phyloP scores from a whole-genome alignment of 2,888 invertebrate genomes.

The Orthosia gothica region DNA sequence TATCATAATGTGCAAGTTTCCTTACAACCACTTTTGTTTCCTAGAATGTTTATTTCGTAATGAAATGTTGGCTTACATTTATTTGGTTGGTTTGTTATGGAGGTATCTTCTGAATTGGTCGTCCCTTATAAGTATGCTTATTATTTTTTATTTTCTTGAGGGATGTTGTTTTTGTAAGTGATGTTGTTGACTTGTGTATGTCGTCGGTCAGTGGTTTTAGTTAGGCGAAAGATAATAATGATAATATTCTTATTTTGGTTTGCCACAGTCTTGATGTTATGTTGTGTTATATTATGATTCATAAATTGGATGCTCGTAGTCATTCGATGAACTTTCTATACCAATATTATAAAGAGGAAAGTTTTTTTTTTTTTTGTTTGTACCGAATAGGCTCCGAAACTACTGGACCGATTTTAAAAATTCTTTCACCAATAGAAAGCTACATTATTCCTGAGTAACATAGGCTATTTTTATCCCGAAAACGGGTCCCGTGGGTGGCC shows the following conservation, averaged over 20 bases:
- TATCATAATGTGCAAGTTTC: constrained; percentile 67
- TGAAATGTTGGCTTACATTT: constrained; percentile 48
- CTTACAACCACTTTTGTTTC: constrained; percentile 54
- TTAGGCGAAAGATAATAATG: neutral
- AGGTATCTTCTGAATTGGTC: constrained; percentile 34
- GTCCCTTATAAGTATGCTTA: constrained; percentile 27
- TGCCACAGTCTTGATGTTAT: too few relatives aligned
- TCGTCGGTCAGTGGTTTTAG: neutral
- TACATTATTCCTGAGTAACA: too few relatives aligned
- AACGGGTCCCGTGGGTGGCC: too few relatives aligned
- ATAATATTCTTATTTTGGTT: neutral
- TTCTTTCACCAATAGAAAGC: too few relatives aligned
- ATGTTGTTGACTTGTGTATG: constrained; percentile 12
- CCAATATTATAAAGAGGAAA: too few relatives aligned
- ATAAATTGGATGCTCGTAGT: neutral
- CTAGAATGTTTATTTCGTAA: constrained; percentile 48
- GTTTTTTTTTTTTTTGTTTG: too few relatives aligned
- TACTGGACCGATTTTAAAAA: too few relatives aligned
- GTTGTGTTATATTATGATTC: too few relatives aligned
- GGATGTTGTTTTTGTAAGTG: constrained; percentile 10
- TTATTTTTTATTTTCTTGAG: constrained; percentile 35
- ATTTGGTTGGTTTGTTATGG: constrained; percentile 42
- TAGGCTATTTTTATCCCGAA: too few relatives aligned
- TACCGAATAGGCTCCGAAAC: too few relatives aligned
- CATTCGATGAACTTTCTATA: too few relatives aligned